These are phyloP conservation scores for Epirrhoe alternata DNA, from an alignment of 2,888 invertebrate species.

Conservation along the genomic window DNA sequence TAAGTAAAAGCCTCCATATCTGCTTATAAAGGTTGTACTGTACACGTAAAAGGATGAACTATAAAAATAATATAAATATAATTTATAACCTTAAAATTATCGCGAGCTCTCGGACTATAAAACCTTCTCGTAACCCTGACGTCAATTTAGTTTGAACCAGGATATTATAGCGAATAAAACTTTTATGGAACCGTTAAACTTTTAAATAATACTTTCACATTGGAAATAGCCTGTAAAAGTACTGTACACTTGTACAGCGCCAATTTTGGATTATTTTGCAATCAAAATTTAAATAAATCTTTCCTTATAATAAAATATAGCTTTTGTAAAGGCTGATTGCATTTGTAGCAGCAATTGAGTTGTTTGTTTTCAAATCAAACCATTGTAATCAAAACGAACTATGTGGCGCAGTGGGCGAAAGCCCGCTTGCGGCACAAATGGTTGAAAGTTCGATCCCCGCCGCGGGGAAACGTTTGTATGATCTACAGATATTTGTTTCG, in stretches of 20 bases:
- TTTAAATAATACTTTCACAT: slow-evolving; percentile 28
- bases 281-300: not conserved
- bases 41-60: too few relatives aligned
- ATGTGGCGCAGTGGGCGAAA: too few relatives aligned
- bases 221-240: slow-evolving; percentile 22
- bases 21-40: too few relatives aligned
- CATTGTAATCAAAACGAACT: not conserved
- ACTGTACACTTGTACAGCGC: not conserved
- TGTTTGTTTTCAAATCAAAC: not conserved
- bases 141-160: slow-evolving; percentile 30
- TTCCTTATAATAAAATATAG: not conserved
- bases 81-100: too few relatives aligned
- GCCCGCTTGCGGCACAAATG: too few relatives aligned
- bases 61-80: too few relatives aligned
- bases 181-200: slow-evolving; percentile 33
- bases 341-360: not conserved
- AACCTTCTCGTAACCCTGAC: slow-evolving; percentile 23
- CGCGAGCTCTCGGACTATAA: slow-evolving; percentile 17
- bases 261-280: not conserved
- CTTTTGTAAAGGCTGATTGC: not conserved
- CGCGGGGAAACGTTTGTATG: too few relatives aligned
- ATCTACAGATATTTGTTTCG: too few relatives aligned
- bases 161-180: slow-evolving; percentile 35
- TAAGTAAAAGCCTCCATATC: too few relatives aligned
- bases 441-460: too few relatives aligned